Percentiles rank a stretch among this genome's conserved stretches.
These are phyloP conservation scores for Cryptosula pallasiana DNA, from an alignment of 2,888 invertebrate genomes.

Conservation along the genomic window DNA sequence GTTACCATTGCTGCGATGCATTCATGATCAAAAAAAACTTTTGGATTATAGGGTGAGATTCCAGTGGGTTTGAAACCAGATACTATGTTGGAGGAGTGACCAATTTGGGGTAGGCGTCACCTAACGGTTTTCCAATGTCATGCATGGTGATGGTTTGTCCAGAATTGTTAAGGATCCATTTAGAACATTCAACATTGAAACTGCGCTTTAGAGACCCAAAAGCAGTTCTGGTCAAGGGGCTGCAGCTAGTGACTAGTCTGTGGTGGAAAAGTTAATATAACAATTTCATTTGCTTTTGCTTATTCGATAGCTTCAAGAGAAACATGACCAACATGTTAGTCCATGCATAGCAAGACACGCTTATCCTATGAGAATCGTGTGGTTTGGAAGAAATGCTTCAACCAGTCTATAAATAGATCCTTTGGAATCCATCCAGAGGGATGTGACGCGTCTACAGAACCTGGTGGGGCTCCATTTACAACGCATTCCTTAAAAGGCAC, in stretches of 20 bases:
- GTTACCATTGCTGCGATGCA: too few relatives aligned
- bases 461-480: conserved; percentile 38
- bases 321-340: conserved; percentile 36
- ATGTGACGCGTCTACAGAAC: conserved; percentile 36
- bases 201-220: conserved; percentile 44
- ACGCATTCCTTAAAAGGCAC: conserved; percentile 37
- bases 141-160: conserved; percentile 48
- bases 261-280: conserved; percentile 45
- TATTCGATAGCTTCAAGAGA: conserved; percentile 33
- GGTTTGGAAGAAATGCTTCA: conserved; percentile 47
- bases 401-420: conserved; percentile 36
- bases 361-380: conserved; percentile 32
- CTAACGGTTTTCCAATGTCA: conserved; percentile 37
- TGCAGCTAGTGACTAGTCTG: conserved; percentile 50
- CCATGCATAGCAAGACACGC: conserved; percentile 33
- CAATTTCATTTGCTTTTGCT: conserved; percentile 42
- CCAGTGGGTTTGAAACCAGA: conserved; percentile 29
- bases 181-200: conserved; percentile 33
- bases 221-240: conserved; percentile 47
- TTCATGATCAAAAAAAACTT: not conserved
- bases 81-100: conserved; percentile 29
- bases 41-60: conserved; percentile 29
- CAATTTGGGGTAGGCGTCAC: conserved; percentile 30
- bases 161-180: conserved; percentile 39
- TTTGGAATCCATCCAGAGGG: conserved; percentile 40